Percentiles rank a stretch among this genome's conserved stretches.
Evolutionary conservation across 2,888 invertebrate genomes (phyloP).

Genomic region (Parascotia fuliginaria): DNA sequence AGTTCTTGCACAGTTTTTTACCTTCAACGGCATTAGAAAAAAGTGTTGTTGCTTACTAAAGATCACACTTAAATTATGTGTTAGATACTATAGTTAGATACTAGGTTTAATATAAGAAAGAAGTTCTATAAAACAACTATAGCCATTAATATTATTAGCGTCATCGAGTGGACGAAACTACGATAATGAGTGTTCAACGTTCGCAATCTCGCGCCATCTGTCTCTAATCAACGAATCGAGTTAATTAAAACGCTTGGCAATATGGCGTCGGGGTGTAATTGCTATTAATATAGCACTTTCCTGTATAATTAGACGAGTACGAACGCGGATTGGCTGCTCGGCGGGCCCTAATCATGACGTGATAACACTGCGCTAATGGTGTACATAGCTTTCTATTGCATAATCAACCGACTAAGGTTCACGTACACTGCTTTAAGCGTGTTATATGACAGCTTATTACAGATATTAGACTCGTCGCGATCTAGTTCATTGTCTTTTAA

Average conservation of each 20-base stretch:
- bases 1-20: no score
- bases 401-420: conserved; percentile 50
- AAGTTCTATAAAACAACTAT: no score
- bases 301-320: conserved; percentile 80
- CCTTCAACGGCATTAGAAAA: no score
- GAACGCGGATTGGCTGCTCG: conserved; percentile 78
- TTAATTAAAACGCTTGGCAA: conserved; percentile 85
- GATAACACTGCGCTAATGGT: conserved; percentile 82
- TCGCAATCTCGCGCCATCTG: conserved; percentile 82
- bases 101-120: no score
- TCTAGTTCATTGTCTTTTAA: no score
- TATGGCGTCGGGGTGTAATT: conserved; percentile 83
- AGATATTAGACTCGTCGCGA: no score
- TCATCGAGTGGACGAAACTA: conserved; percentile 56
- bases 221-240: conserved; percentile 83
- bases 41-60: no score
- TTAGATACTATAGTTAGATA: no score
- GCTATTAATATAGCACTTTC: conserved; percentile 85
- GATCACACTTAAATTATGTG: no score
- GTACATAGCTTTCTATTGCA: conserved; percentile 66
- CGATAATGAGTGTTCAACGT: conserved; percentile 73
- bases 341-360: conserved; percentile 79
- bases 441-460: neutral
- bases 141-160: conserved; percentile 30
- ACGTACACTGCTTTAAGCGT: conserved; percentile 14